A percentile compares a stretch with the other conserved stretches of the same genome.
phyloP scores from a whole-genome alignment of 2,113 vertebrate genomes.

The Hoplias malabaricus region DNA sequence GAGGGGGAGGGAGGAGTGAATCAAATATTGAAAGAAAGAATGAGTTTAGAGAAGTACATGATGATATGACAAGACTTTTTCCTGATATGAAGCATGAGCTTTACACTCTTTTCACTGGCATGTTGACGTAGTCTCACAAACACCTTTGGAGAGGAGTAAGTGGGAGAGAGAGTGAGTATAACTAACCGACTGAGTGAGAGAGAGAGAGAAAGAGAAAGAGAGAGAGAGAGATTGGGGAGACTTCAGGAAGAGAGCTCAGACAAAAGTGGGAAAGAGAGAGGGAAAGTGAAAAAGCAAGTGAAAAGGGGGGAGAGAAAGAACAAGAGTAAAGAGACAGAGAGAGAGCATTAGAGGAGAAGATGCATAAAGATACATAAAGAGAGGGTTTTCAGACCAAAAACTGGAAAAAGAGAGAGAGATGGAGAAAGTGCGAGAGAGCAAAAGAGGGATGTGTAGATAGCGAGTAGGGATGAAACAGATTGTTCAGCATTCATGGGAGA shows the following conservation, averaged over 20 bases:
- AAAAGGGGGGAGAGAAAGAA: too few relatives aligned
- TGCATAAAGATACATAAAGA: not conserved
- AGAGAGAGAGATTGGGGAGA: conserved; percentile 1
- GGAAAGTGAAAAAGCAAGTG: not conserved
- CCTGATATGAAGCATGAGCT: too few relatives aligned
- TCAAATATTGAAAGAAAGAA: not conserved
- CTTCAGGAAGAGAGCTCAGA: too few relatives aligned
- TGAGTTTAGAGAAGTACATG: not conserved
- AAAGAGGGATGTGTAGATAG: conserved; percentile 3
- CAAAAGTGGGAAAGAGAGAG: too few relatives aligned
- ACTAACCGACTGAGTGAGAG: too few relatives aligned
- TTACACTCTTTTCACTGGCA: too few relatives aligned
- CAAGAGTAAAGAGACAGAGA: too few relatives aligned
- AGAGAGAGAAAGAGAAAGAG: not conserved
- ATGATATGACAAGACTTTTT: too few relatives aligned
- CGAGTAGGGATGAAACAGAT: conserved; percentile 41
- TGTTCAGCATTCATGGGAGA: conserved; percentile 44
- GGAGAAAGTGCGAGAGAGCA: conserved; percentile 1
- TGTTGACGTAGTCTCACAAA: too few relatives aligned
- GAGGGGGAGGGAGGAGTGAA: not conserved
- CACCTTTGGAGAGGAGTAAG: too few relatives aligned
- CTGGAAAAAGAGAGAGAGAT: not conserved
- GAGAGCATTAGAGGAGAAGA: not conserved
- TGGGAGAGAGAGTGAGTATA: too few relatives aligned
- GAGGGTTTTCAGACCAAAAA: not conserved